phyloP scores from a whole-genome alignment of 2,113 vertebrate genomes.

The Protobothrops mucrosquamatus region DNA sequence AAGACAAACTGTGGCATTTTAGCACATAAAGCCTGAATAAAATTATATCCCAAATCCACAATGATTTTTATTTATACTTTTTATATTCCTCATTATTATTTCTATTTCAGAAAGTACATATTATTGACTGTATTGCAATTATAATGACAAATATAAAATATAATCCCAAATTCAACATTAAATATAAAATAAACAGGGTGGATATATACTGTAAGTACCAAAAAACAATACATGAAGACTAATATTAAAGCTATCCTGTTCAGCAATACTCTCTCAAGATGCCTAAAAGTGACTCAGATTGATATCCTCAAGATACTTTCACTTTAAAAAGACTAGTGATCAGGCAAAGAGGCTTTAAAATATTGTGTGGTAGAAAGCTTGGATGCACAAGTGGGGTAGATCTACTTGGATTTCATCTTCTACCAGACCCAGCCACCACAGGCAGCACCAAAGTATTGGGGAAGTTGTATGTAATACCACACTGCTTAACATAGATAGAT shows the following conservation, averaged over 20 bases:
- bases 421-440: neutral
- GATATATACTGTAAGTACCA: conserved; percentile 54
- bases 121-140: conserved; percentile 59
- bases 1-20: neutral
- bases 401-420: neutral
- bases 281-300: conserved; percentile 12
- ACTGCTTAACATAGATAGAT: neutral
- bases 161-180: conserved; percentile 58
- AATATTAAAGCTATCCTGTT: conserved; percentile 14
- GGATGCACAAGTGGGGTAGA: neutral
- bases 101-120: conserved; percentile 49
- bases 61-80: neutral
- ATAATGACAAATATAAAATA: conserved; percentile 55
- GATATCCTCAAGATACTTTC: neutral
- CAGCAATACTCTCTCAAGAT: conserved; percentile 7
- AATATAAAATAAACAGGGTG: conserved; percentile 53
- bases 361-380: neutral
- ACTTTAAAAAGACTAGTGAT: neutral
- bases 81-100: neutral
- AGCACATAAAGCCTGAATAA: neutral
- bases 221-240: conserved; percentile 25
- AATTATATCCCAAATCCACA: conserved; percentile 18
- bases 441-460: neutral
- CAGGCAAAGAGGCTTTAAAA: neutral
- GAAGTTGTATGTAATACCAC: neutral